Conservation (phyloP, 2,888 invertebrate species). For the Strigamia maritima region DNA sequence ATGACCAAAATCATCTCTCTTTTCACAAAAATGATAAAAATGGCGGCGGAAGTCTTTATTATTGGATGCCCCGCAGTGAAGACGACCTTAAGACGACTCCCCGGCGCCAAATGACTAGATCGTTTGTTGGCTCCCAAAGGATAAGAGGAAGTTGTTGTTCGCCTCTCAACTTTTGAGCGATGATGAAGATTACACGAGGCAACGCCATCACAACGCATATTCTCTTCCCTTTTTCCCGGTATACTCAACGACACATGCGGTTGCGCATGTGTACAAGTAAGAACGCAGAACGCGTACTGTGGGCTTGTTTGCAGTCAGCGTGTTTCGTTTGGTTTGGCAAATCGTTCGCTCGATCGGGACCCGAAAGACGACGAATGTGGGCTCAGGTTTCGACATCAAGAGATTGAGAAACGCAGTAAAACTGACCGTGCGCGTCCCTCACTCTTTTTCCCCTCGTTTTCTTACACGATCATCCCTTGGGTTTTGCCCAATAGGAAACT, state of each 20-base stretch:
- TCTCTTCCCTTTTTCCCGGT: not conserved
- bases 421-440: not conserved
- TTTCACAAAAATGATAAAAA: not conserved
- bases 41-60: not conserved
- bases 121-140: not conserved
- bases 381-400: not conserved
- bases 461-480: not conserved
- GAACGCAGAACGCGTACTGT: too few relatives aligned
- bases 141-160: not conserved
- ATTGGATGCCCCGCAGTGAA: not conserved
- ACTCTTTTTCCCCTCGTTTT: not conserved
- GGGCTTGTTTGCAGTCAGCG: not conserved
- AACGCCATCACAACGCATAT: not conserved
- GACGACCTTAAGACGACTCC: slow-evolving; percentile 4
- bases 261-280: too few relatives aligned
- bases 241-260: too few relatives aligned
- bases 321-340: slow-evolving; percentile 1
- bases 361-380: not conserved
- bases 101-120: slow-evolving; percentile 13
- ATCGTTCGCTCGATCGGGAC: not conserved
- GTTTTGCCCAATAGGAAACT: slow-evolving; percentile 3
- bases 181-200: slow-evolving; percentile 16
- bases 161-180: slow-evolving; percentile 11
- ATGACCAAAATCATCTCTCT: not conserved
- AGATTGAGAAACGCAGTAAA: not conserved